Evolutionary conservation across 2,888 invertebrate species (phyloP).

Genomic region (Diadegma fenestrale): DNA sequence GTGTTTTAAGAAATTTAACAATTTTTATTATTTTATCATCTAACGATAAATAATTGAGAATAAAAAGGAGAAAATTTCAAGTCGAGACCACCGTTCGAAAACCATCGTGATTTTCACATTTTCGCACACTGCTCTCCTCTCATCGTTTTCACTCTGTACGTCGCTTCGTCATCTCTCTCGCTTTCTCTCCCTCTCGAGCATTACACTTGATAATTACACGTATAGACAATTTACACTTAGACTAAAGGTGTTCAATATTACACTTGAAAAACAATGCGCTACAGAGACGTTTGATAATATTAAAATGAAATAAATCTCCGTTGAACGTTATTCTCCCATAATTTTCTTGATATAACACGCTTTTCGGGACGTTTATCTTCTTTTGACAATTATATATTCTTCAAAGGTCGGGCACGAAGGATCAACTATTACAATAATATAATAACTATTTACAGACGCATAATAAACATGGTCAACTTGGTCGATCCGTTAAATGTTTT

Average conservation of each 20-base stretch:
- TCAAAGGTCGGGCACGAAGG: conserved; percentile 47
- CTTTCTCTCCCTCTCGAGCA: conserved; percentile 38
- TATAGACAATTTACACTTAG: conserved; percentile 32
- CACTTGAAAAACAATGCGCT: conserved; percentile 59
- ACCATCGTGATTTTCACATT: neutral
- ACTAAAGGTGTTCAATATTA: conserved; percentile 55
- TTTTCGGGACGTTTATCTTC: neutral
- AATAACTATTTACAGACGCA: conserved; percentile 64
- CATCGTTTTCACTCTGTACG: no score
- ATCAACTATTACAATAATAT: conserved; percentile 39
- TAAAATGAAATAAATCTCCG: conserved; percentile 71
- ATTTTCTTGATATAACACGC: neutral
- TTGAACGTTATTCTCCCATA: conserved; percentile 5
- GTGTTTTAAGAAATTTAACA: neutral
- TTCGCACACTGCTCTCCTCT: neutral
- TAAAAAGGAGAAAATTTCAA: neutral
- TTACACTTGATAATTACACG: conserved; percentile 67
- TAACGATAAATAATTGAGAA: neutral
- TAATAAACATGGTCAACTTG: conserved; percentile 4
- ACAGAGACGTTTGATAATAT: conserved; percentile 34
- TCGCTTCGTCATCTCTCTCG: neutral
- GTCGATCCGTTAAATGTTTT: conserved; percentile 41
- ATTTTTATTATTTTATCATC: neutral
- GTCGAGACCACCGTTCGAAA: neutral
- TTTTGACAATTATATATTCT: conserved; percentile 3